Conservation (phyloP, 2,797 vertebrate genomes). For the Mastacembelus armatus region DNA sequence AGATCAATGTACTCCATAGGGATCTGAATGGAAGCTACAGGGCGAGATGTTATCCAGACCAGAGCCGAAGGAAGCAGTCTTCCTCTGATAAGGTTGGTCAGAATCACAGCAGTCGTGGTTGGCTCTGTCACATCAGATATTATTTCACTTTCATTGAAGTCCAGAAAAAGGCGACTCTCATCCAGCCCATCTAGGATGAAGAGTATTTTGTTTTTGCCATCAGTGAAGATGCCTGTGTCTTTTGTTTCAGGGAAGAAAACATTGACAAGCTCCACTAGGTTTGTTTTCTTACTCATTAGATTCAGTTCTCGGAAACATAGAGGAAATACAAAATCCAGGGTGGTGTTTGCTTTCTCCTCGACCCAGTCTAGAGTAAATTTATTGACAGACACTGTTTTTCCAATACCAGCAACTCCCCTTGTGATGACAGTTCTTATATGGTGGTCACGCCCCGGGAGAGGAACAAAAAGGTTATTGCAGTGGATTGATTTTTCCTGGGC, state of each 20-base stretch:
- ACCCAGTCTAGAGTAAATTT: constrained; percentile 80
- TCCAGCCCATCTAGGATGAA: constrained; percentile 80
- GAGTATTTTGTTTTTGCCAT: constrained; percentile 39
- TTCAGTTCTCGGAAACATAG: constrained; percentile 77
- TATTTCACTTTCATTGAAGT: constrained; percentile 68
- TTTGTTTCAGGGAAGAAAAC: constrained; percentile 64
- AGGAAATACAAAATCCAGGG: constrained; percentile 72
- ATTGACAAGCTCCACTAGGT: constrained; percentile 58
- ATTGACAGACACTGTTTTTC: constrained; percentile 71
- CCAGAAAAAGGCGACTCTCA: constrained; percentile 68
- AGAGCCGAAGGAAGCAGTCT: constrained; percentile 62
- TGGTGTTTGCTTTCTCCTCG: constrained; percentile 58
- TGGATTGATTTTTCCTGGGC: constrained; percentile 63
- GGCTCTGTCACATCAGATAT: constrained; percentile 51
- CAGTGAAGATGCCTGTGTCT: constrained; percentile 42
- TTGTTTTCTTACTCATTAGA: constrained; percentile 53
- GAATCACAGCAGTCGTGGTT: constrained; percentile 41
- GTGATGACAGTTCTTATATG: constrained; percentile 70
- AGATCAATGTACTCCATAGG: constrained; percentile 61
- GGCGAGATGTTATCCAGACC: constrained; percentile 78
- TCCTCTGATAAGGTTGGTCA: constrained; percentile 75
- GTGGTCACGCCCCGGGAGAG: constrained; percentile 9
- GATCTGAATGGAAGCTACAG: constrained; percentile 63
- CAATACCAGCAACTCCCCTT: constrained; percentile 77
- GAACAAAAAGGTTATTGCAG: constrained; percentile 65